Base-by-base conservation (phyloP, 2,113 vertebrate genomes). In the Copsychus sechellarum region DNA sequence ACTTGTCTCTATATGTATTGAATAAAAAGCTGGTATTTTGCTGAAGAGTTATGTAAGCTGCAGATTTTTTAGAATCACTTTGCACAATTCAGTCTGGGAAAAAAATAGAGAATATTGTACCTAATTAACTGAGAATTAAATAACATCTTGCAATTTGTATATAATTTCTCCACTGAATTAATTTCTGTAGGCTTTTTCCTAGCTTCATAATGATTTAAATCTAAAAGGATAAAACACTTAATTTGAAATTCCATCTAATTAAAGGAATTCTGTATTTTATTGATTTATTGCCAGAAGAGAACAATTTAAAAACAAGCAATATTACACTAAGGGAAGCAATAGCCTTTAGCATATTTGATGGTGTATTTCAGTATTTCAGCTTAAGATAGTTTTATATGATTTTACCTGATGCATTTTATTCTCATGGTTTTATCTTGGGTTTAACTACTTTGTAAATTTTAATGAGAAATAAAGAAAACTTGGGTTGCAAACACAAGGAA, bases 61-160 rank as follows among this genome's bases (percentile, higher is more conserved):
- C 25, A 26, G 31, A 60, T 84, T 78, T 71, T 83, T 93, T 73
- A 80, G 22, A 73, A 58, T 90, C 9, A 12, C 22, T 90, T 87
- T 74, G 31, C 45, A 88, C 31, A 60, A 28, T 90, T 83, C 36
- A 56, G 36, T 67, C 71, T 81, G 77, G 56, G 53, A 45, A 83
- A 76, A 65, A 66, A 80, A 47, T 31, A 36, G 26, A 80, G 34
- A 90, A 62, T 58, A 48, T 60, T 84, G 23, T 81, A 81, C 45
- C 15, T 85, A 92, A 96, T 96, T 96, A 95, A 85, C 88, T 80
- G 74, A 92, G 85, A 93, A 91, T 93, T 93, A 93, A 90, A 92
- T 82, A 93, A 81, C 73, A 92, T 93, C 64, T 86, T 93, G 40
- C 43, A 85, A 77, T 88, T 93, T 94, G 34, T 92, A 34, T 90